Conservation (phyloP, 2,113 vertebrate species). For the Pantherophis guttatus region DNA sequence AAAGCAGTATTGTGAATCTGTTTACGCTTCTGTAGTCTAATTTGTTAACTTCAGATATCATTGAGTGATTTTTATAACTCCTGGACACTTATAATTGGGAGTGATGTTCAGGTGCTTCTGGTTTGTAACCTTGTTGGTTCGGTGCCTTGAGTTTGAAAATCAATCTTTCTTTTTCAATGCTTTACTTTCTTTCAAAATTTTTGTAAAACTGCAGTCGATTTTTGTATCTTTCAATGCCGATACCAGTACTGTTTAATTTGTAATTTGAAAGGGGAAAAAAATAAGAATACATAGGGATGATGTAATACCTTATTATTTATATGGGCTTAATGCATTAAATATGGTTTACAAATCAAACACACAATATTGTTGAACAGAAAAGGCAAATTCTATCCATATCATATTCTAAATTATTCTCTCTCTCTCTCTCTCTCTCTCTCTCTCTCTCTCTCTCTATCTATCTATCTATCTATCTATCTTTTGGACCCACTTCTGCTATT, state of each 20-base stretch:
- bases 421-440: no score
- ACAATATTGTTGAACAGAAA: background rate
- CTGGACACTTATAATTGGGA: background rate
- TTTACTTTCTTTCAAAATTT: background rate
- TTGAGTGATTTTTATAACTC: background rate
- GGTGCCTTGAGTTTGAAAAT: rapidly evolving
- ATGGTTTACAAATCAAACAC: background rate
- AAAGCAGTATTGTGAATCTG: background rate
- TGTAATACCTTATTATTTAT: background rate
- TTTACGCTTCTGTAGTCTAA: background rate
- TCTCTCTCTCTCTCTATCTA: no score
- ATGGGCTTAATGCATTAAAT: background rate
- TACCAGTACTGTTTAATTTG: background rate
- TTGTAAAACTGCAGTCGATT: background rate
- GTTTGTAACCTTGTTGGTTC: background rate
- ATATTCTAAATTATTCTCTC: background rate
- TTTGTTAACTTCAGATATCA: background rate
- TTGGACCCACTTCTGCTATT: background rate
- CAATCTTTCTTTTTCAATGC: background rate
- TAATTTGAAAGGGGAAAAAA: background rate
- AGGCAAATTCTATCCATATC: no score
- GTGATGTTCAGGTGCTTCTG: background rate
- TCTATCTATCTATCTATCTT: no score
- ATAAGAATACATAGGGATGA: background rate
- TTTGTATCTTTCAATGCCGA: background rate